Percentiles rank a stretch among this genome's conserved stretches.
phyloP scores from a whole-genome alignment of 2,888 invertebrate species.

The Megalurothrips usitatus region DNA sequence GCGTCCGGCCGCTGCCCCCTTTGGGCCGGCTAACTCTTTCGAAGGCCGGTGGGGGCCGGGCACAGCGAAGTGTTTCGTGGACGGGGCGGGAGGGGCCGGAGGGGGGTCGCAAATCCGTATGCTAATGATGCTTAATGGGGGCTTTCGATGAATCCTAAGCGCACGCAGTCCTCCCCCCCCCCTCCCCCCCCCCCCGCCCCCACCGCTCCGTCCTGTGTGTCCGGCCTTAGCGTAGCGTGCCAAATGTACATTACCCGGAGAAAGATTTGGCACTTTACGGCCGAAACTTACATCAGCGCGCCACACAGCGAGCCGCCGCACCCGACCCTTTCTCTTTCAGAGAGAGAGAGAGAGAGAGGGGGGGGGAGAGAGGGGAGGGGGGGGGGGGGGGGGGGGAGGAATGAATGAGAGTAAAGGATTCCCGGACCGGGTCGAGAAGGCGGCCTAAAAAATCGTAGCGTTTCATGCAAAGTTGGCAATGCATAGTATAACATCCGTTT shows the following conservation, averaged over 20 bases:
- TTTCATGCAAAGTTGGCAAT: neutral
- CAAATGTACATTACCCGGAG: conserved; percentile 32
- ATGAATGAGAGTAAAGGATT: no score
- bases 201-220: neutral
- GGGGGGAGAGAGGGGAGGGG: no score
- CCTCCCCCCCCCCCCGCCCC: neutral
- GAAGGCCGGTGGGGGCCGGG: no score
- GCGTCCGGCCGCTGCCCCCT: no score
- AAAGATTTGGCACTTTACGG: conserved; percentile 21
- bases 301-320: neutral
- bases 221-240: conserved; percentile 41
- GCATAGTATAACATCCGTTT: neutral
- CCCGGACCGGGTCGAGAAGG: neutral
- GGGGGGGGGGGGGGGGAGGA: no score
- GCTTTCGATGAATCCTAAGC: conserved; percentile 24
- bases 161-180: conserved; percentile 7
- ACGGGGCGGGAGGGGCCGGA: neutral
- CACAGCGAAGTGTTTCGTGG: no score
- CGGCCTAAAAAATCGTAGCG: neutral
- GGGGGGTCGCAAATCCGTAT: conserved; percentile 15
- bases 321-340: no score
- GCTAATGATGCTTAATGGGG: conserved; percentile 24
- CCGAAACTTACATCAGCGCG: conserved; percentile 8
- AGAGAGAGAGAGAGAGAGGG: no score
- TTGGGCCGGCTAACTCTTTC: no score